Base-by-base conservation (phyloP, 2,113 vertebrate genomes). In the Megalops atlanticus region DNA sequence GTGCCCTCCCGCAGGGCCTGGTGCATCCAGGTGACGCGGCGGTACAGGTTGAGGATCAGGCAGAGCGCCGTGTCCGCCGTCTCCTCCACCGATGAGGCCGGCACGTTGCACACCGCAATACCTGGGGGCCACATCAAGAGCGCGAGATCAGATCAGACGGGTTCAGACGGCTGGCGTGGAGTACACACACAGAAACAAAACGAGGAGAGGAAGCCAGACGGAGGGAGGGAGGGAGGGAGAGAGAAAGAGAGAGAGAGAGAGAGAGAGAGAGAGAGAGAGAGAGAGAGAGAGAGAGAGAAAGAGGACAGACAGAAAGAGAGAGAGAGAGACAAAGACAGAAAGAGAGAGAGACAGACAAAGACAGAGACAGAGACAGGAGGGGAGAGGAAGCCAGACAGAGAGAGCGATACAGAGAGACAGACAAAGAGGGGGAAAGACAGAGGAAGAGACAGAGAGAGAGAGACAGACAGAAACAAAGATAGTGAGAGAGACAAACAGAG, bases 41-140 rank as follows among this genome's bases (percentile, higher is more conserved):
- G 94, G 91, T 97, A 97, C 77, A 97, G 92, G 91, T 97, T 97
- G 81, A 97, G 90, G 85, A 97, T 96, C 87, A 96, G 95, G 91
- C 96, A 97, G 84, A 97, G 93, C 27, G 96, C 96, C 5, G 96
- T 97, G 88, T 97, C 96, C 15, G 96, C 96, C 0, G 96, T 97
- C 90, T 97, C 96, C 88, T 97, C 96, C 87, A 97, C 95, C 1
- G 96, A 97, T 16, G 95, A 91, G 18, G 96, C 94, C 47, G 96
- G 96, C 83, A 97, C 93, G 79, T 96, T 97, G 88, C 95, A 96
- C 85, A 97, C 96, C 0, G 96, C 96, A 77, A 97, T 97, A 76
- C 96, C 96, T 97, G 87, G 40, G 82, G 85, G 8, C 6, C 6
- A 45, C 43, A 45, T 10, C 14, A 10, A 45, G n/a, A n/a, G n/a